Evolutionary conservation across 2,888 invertebrate genomes (phyloP).

Genomic region (Pomacea canaliculata): DNA sequence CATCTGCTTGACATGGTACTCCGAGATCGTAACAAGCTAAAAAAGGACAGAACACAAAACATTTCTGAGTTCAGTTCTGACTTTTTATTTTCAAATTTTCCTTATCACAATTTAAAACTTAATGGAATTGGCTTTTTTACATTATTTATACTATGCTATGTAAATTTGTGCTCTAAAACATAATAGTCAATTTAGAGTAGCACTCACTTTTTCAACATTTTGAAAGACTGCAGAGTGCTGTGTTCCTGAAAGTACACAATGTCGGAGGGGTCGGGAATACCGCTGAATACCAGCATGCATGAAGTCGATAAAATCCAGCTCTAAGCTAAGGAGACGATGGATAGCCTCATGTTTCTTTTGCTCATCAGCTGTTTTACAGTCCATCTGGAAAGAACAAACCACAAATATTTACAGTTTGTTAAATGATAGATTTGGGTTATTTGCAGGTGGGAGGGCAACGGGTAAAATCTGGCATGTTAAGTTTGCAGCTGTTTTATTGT

Average conservation of each 20-base stretch:
- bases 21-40: conserved; percentile 61
- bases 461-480: too few relatives aligned
- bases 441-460: too few relatives aligned
- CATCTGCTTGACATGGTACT: conserved; percentile 64
- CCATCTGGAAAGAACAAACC: background rate
- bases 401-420: too few relatives aligned
- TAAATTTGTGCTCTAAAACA: too few relatives aligned
- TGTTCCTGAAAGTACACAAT: conserved; percentile 58
- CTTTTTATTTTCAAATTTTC: too few relatives aligned
- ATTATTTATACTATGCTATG: too few relatives aligned
- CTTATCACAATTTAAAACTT: too few relatives aligned
- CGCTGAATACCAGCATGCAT: conserved; percentile 66
- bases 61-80: too few relatives aligned
- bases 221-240: conserved; percentile 66
- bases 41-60: background rate
- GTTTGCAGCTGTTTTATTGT: too few relatives aligned
- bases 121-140: too few relatives aligned
- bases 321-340: conserved; percentile 56
- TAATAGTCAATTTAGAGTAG: background rate
- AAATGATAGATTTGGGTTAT: too few relatives aligned
- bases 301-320: conserved; percentile 61
- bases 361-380: conserved; percentile 28
- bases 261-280: conserved; percentile 63
- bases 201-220: conserved; percentile 64
- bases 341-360: conserved; percentile 55